Conservation (phyloP, 2,888 invertebrate genomes). For the Taenaris catops region DNA sequence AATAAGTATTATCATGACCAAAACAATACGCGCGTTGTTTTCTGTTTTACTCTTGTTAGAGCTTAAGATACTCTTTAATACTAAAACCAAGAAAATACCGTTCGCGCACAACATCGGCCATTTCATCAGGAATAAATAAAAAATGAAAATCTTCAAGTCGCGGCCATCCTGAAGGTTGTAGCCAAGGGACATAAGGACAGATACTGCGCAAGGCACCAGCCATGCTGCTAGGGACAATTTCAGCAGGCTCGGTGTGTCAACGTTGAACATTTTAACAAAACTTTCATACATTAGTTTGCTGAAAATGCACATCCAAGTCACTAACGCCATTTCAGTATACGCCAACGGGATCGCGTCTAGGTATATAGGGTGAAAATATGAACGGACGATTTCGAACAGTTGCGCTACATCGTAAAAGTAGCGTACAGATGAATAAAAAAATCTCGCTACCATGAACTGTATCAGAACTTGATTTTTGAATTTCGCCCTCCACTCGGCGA, state of each 20-base stretch:
- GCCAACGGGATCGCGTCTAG: slow-evolving; percentile 33
- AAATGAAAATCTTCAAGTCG: slow-evolving; percentile 27
- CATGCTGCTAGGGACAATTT: slow-evolving; percentile 44
- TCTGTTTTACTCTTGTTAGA: slow-evolving; percentile 37
- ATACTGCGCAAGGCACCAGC: slow-evolving; percentile 36
- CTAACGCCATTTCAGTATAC: slow-evolving; percentile 49
- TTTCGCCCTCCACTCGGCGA: slow-evolving; percentile 53
- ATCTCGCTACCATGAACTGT: slow-evolving; percentile 58
- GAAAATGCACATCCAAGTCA: slow-evolving; percentile 61
- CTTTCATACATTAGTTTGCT: slow-evolving; percentile 54
- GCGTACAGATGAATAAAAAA: slow-evolving; percentile 43
- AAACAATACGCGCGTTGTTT: slow-evolving; percentile 40
- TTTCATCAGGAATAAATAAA: slow-evolving; percentile 44
- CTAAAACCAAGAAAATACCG: slow-evolving; percentile 42
- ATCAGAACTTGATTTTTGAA: slow-evolving; percentile 61
- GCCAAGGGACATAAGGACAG: slow-evolving; percentile 30
- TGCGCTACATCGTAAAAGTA: slow-evolving; percentile 39
- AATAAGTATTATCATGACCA: slow-evolving; percentile 51
- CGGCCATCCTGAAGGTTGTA: slow-evolving; percentile 23
- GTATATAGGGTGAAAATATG: slow-evolving; percentile 11
- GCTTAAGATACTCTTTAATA: slow-evolving; percentile 42
- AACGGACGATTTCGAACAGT: slow-evolving; percentile 25
- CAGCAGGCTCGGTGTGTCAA: slow-evolving; percentile 32
- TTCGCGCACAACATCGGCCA: slow-evolving; percentile 55
- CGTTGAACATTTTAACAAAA: slow-evolving; percentile 51